Evolutionary conservation across 2,113 vertebrate genomes (phyloP).

Genomic region (Natator depressus): DNA sequence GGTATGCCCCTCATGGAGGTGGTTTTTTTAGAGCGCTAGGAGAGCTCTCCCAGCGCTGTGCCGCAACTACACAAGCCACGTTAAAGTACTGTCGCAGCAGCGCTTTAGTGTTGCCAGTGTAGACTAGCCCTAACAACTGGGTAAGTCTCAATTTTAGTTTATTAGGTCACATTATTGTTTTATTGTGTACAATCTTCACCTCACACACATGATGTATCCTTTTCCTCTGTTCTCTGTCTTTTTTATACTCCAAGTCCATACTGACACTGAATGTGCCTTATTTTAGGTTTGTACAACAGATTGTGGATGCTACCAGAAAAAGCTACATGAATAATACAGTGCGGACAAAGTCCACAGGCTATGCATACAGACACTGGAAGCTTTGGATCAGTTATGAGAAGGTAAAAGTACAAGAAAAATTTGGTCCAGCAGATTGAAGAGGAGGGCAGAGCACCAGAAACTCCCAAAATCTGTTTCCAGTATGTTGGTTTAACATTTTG

Average conservation of each 20-base stretch:
- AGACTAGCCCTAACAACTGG: not conserved
- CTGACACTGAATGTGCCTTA: not conserved
- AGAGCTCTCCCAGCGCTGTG: no score
- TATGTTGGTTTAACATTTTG: not conserved
- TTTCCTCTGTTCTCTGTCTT: not conserved
- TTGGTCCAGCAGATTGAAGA: not conserved
- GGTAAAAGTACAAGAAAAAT: not conserved
- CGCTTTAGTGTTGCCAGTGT: no score
- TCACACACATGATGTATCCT: not conserved
- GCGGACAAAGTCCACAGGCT: fast-evolving
- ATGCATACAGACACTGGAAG: not conserved
- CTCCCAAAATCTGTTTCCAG: not conserved
- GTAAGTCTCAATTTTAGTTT: not conserved
- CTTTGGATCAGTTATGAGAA: not conserved
- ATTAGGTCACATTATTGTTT: not conserved
- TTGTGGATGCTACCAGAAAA: not conserved
- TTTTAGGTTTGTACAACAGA: not conserved
- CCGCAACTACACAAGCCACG: no score
- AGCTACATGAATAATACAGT: not conserved
- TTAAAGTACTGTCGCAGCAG: no score
- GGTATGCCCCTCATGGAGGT: no score
- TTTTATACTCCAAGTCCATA: not conserved
- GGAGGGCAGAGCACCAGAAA: not conserved
- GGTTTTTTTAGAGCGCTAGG: no score
- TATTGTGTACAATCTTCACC: not conserved